Evolutionary conservation across 2,888 invertebrate species (phyloP).

Genomic region (Kuschelorhynchus macadamiae): DNA sequence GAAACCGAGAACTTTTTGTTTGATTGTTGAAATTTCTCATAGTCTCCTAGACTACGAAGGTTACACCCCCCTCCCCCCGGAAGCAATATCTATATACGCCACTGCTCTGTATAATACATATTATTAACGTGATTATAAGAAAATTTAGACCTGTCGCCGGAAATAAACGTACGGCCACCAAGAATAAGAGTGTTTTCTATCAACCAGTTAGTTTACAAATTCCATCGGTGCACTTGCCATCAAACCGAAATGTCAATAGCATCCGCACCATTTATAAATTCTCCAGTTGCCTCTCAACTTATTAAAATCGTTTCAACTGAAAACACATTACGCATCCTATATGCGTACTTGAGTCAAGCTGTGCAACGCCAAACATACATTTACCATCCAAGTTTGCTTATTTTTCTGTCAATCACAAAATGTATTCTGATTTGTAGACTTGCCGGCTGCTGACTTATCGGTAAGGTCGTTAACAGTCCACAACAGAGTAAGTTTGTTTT

Average conservation of each 20-base stretch:
- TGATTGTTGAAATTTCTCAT: no score
- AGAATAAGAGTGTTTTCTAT: no score
- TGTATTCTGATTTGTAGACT: constrained; percentile 25
- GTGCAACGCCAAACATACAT: constrained; percentile 28
- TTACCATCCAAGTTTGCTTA: constrained; percentile 23
- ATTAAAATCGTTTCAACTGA: constrained; percentile 25
- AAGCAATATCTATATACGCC: no score
- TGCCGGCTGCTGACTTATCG: constrained; percentile 6
- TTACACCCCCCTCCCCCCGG: no score
- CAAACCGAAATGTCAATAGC: constrained; percentile 4
- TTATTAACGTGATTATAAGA: no score
- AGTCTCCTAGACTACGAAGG: no score
- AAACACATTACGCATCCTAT: constrained; percentile 28
- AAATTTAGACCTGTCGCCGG: no score
- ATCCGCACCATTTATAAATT: constrained; percentile 6
- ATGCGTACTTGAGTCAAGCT: constrained; percentile 20
- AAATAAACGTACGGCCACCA: no score
- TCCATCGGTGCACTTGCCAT: not conserved
- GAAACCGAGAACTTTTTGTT: no score
- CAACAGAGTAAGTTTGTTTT: not conserved
- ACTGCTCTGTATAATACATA: no score
- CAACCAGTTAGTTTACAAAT: no score
- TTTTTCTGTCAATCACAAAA: constrained; percentile 30
- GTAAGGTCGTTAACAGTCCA: constrained; percentile 15
- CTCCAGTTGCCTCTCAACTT: constrained; percentile 15